Conservation (phyloP, 1,140 invertebrate species). For the Drosophila equinoxialis region DNA sequence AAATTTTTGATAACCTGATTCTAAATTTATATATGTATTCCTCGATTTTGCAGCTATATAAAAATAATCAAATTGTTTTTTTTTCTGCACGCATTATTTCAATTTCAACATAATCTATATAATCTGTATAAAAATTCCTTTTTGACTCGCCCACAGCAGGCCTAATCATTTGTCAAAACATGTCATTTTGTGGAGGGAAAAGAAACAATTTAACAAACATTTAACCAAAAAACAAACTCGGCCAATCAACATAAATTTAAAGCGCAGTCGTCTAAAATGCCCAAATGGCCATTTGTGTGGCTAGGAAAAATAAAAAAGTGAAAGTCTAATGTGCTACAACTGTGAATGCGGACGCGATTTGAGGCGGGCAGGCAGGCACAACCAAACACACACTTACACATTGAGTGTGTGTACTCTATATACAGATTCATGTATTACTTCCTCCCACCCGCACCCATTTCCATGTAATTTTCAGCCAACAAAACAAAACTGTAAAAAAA, state of each 20-base stretch:
- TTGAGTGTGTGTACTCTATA: conserved; percentile 28
- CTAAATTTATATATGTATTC: too few species aligned
- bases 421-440: conserved; percentile 39
- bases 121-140: conserved; percentile 20
- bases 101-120: conserved; percentile 1
- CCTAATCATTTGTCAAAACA: conserved; percentile 75
- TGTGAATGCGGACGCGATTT: conserved; percentile 23
- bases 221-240: conserved; percentile 60
- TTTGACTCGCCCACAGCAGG: conserved; percentile 31
- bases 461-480: conserved; percentile 63
- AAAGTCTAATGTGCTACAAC: conserved; percentile 73
- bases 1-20: too few species aligned
- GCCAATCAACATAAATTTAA: conserved; percentile 80
- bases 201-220: conserved; percentile 74
- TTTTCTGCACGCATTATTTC: neutral
- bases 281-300: conserved; percentile 73
- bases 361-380: conserved; percentile 31
- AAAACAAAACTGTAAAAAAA: conserved; percentile 20
- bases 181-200: conserved; percentile 67
- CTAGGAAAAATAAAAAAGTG: conserved; percentile 53
- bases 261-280: conserved; percentile 65
- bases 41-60: too few species aligned
- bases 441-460: conserved; percentile 37
- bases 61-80: neutral
- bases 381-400: conserved; percentile 34